Percentiles rank a stretch among this genome's conserved stretches.
Evolutionary conservation across 2,797 vertebrate genomes (phyloP).

Genomic region (Craterocephalus amniculus): DNA sequence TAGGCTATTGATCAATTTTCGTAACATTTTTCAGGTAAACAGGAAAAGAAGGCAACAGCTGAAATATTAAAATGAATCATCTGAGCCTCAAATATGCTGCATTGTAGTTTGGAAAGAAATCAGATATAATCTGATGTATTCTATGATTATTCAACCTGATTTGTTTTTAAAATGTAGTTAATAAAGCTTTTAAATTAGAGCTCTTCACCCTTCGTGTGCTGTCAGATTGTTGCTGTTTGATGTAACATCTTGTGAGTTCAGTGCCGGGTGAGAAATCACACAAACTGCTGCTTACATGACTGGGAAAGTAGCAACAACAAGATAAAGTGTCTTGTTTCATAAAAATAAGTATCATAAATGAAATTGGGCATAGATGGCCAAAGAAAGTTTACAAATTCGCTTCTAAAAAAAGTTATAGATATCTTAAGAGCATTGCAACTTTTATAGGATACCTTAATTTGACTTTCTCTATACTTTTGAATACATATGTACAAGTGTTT

Average conservation of each 20-base stretch:
- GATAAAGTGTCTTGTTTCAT: not conserved
- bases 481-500: no score
- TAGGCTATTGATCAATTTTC: no score
- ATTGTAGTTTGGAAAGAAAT: not conserved
- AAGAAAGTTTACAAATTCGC: no score
- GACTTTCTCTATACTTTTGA: no score
- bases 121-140: not conserved
- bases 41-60: not conserved
- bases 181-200: not conserved
- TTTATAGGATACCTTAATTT: no score
- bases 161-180: not conserved
- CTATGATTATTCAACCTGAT: not conserved
- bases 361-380: no score
- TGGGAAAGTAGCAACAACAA: not conserved
- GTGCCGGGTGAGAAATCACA: not conserved
- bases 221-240: slow-evolving; percentile 1
- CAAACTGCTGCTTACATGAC: not conserved
- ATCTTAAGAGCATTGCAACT: no score
- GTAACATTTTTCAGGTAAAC: not conserved
- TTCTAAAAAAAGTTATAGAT: no score
- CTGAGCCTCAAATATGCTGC: no score
- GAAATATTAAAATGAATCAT: not conserved
- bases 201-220: not conserved
- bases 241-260: slow-evolving; percentile 8
- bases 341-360: not conserved